These are phyloP conservation scores for Malurus melanocephalus DNA, from an alignment of 2,113 vertebrate genomes.

Conservation along the genomic window DNA sequence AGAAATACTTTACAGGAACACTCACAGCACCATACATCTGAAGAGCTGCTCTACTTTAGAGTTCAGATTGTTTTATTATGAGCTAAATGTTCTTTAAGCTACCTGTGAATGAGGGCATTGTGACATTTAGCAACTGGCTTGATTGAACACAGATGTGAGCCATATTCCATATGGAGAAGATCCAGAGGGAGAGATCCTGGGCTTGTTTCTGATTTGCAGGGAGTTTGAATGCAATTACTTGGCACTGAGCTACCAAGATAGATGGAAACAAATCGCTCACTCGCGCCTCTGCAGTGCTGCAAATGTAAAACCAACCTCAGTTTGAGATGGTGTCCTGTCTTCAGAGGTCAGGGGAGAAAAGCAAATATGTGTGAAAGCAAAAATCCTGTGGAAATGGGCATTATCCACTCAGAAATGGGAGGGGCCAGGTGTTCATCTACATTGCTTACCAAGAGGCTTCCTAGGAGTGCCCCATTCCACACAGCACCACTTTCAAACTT, in stretches of 20 bases:
- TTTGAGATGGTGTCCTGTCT: neutral
- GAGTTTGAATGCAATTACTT: constrained; percentile 10
- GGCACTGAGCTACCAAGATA: neutral
- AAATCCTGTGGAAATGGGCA: neutral
- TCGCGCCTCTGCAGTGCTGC: neutral
- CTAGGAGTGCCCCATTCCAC: neutral
- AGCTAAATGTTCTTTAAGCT: constrained; percentile 70
- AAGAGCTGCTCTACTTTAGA: constrained; percentile 45
- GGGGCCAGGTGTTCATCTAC: neutral
- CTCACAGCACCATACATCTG: constrained; percentile 47
- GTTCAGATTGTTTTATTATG: constrained; percentile 73
- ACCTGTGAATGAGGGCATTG: constrained; percentile 79
- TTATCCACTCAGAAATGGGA: neutral
- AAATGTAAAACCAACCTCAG: neutral
- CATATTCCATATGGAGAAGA: constrained; percentile 61
- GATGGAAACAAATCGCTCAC: neutral
- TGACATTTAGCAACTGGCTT: constrained; percentile 73
- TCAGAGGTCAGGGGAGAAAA: neutral
- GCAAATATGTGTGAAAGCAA: neutral
- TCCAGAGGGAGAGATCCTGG: constrained; percentile 17
- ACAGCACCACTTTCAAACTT: neutral
- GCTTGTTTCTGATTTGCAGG: constrained; percentile 51
- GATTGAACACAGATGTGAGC: constrained; percentile 76
- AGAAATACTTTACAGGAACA: constrained; percentile 11
- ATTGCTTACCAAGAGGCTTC: neutral